Evolutionary conservation across 30 jellyfish, hydroid and myxozoan genomes (phyloP).

Genomic region (Hydractinia echinata): DNA sequence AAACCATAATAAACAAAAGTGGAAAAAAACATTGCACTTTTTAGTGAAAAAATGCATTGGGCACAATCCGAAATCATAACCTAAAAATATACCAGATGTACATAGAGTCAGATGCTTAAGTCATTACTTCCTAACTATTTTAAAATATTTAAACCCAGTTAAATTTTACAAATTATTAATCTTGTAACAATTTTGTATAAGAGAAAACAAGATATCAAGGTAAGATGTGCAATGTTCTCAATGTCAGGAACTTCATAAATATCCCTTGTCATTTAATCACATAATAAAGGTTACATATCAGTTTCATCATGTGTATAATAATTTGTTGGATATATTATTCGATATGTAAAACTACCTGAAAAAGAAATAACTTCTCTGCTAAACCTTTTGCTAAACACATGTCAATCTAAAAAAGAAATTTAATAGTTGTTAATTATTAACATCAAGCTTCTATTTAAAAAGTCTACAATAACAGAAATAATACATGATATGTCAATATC

Average conservation of each 20-base stretch:
- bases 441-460: no score
- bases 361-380: slow-evolving; percentile 59
- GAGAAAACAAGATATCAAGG: no score
- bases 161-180: no score
- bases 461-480: no score
- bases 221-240: no score
- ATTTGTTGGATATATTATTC: no score
- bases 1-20: background rate
- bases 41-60: background rate
- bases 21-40: background rate
- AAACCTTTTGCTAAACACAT: slow-evolving; percentile 69
- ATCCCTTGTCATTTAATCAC: no score
- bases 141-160: no score
- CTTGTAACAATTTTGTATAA: no score
- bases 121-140: background rate
- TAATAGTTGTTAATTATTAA: background rate
- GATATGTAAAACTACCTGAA: slow-evolving; percentile 47
- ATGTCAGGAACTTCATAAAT: background rate
- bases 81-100: background rate
- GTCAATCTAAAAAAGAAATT: slow-evolving; percentile 49
- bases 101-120: background rate
- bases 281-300: background rate
- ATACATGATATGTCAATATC: no score
- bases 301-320: background rate
- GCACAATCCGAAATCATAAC: background rate